A percentile compares a stretch with the other conserved stretches of the same genome.
These are phyloP conservation scores for Habropoda laboriosa DNA, from an alignment of 1,140 invertebrate genomes.

Conservation along the genomic window DNA sequence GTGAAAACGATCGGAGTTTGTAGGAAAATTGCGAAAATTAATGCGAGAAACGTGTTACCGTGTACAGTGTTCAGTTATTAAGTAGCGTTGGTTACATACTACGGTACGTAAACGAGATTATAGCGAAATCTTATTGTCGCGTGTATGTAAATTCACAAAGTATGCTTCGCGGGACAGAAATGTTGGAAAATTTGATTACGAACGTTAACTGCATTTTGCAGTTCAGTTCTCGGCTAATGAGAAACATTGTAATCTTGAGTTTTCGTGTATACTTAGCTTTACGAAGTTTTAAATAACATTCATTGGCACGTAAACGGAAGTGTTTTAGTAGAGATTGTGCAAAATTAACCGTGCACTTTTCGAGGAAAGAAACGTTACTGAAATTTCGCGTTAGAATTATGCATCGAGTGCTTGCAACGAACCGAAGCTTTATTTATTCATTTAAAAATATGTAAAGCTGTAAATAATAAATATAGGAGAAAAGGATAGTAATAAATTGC, in stretches of 20 bases:
- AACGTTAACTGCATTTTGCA: conserved; percentile 1
- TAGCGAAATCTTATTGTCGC: conserved; percentile 13
- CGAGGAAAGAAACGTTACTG: too few species aligned
- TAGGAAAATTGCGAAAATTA: not conserved
- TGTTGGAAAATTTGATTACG: conserved; percentile 21
- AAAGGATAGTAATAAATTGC: too few species aligned
- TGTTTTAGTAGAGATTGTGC: not conserved
- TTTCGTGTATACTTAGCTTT: not conserved
- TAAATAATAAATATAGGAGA: too few species aligned
- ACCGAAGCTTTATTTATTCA: too few species aligned
- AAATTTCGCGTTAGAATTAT: too few species aligned
- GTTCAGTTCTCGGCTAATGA: not conserved
- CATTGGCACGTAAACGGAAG: not conserved
- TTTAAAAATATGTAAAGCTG: too few species aligned
- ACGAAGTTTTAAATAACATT: not conserved
- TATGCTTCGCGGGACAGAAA: conserved; percentile 1
- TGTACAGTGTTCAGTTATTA: not conserved
- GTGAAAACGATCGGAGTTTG: not conserved
- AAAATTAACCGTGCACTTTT: too few species aligned
- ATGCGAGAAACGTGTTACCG: not conserved
- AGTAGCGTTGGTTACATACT: not conserved
- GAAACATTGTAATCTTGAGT: not conserved
- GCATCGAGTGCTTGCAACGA: too few species aligned
- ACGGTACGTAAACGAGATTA: conserved; percentile 11
- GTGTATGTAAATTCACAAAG: conserved; percentile 4